These are phyloP conservation scores for Polymixis flavicincta DNA, from an alignment of 2,888 invertebrate genomes.

Conservation along the genomic window DNA sequence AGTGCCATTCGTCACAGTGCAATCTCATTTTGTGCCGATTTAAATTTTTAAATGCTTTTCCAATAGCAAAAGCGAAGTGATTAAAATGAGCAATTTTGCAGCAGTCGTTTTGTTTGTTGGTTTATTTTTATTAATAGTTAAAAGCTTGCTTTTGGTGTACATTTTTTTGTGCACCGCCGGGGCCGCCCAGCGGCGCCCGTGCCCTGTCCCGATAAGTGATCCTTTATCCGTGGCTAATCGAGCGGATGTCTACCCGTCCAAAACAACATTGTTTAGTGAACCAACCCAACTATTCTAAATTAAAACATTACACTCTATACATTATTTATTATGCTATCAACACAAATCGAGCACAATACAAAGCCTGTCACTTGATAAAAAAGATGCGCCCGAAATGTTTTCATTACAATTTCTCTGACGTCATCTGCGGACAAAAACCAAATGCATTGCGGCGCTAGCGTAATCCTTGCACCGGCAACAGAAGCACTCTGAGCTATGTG, in stretches of 20 bases:
- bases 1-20: slow-evolving; percentile 77
- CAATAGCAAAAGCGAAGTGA: slow-evolving; percentile 74
- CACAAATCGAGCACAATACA: slow-evolving; percentile 43
- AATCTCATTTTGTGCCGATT: slow-evolving; percentile 76
- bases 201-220: slow-evolving; percentile 76
- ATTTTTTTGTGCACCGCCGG: slow-evolving; percentile 70
- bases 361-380: slow-evolving; percentile 63
- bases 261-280: slow-evolving; percentile 74
- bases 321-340: slow-evolving; percentile 50
- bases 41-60: slow-evolving; percentile 76
- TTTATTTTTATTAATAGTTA: slow-evolving; percentile 77
- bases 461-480: slow-evolving; percentile 85
- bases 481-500: slow-evolving; percentile 83
- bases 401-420: slow-evolving; percentile 79
- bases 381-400: slow-evolving; percentile 73
- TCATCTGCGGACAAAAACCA: slow-evolving; percentile 79
- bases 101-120: slow-evolving; percentile 71
- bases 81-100: slow-evolving; percentile 76
- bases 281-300: slow-evolving; percentile 73
- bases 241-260: slow-evolving; percentile 74
- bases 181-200: slow-evolving; percentile 46
- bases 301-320: slow-evolving; percentile 53
- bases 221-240: slow-evolving; percentile 81
- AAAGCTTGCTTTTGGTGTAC: slow-evolving; percentile 78
- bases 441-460: slow-evolving; percentile 79